Percentiles rank a stretch among this genome's conserved stretches.
phyloP scores from a whole-genome alignment of 2,113 vertebrate genomes.

The Azemiops feae region DNA sequence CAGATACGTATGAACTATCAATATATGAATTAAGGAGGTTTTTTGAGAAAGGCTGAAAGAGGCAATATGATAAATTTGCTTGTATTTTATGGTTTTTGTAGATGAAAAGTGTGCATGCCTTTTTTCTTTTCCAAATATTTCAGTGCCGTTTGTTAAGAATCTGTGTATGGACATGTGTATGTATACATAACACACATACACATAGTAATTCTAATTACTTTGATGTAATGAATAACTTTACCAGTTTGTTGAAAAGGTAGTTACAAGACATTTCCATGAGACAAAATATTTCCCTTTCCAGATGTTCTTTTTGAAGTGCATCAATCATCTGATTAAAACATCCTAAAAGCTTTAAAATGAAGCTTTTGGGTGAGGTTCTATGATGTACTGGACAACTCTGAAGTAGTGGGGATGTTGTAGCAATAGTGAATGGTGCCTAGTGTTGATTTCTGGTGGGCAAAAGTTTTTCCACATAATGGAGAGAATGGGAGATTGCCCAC shows the following conservation, averaged over 20 bases:
- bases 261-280: not conserved
- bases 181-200: not conserved
- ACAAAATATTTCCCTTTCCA: not conserved
- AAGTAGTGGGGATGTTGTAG: not conserved
- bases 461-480: not conserved
- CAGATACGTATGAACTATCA: not conserved
- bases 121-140: not conserved
- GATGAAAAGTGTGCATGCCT: not conserved
- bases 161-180: not conserved
- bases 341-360: not conserved
- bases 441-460: not conserved
- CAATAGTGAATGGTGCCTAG: not conserved
- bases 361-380: not conserved
- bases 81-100: not conserved
- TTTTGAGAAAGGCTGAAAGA: not conserved
- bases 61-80: not conserved
- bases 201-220: not conserved
- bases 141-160: not conserved
- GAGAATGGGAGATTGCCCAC: not conserved
- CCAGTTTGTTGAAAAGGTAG: not conserved
- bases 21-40: not conserved
- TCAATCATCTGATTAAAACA: not conserved
- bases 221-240: not conserved
- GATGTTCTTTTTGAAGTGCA: not conserved
- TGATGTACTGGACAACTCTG: not conserved